Conservation (phyloP, 2,797 vertebrate species). For the Perodicticus potto region DNA sequence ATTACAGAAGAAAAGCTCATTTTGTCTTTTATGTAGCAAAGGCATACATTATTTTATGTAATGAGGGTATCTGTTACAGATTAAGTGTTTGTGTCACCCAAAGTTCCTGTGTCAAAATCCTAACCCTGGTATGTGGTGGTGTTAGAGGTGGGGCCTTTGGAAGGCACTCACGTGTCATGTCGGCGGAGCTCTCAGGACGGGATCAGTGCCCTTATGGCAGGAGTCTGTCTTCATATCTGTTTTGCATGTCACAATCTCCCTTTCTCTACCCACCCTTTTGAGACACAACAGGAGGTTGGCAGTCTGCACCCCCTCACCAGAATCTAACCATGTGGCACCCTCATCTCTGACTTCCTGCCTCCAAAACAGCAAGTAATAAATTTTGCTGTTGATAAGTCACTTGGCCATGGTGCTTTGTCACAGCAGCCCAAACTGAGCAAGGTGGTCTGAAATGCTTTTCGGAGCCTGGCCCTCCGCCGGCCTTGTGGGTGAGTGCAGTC, state of each 20-base stretch:
- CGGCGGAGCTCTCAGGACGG: too few species aligned
- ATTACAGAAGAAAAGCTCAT: neutral
- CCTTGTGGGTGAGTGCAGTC: slow-evolving; percentile 25
- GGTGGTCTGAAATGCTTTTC: neutral
- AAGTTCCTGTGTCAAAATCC: neutral
- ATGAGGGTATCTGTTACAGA: neutral
- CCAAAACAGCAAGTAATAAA: neutral
- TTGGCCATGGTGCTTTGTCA: rapidly evolving
- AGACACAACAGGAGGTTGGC: neutral
- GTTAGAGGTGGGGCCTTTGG: neutral
- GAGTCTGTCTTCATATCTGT: neutral
- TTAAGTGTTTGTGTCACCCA: neutral
- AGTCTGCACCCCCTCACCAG: neutral
- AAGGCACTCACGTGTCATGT: neutral
- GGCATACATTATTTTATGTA: slow-evolving; percentile 21
- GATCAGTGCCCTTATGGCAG: neutral
- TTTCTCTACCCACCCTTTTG: rapidly evolving
- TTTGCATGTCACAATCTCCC: rapidly evolving
- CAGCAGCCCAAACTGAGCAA: neutral
- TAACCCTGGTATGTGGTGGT: neutral
- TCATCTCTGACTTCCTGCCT: neutral
- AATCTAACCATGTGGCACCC: neutral
- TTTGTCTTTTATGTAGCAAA: slow-evolving; percentile 38
- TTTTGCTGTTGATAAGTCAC: neutral
- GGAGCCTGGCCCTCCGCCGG: neutral